These are phyloP conservation scores for Chelonia mydas DNA, from an alignment of 2,797 vertebrate species.

Conservation along the genomic window DNA sequence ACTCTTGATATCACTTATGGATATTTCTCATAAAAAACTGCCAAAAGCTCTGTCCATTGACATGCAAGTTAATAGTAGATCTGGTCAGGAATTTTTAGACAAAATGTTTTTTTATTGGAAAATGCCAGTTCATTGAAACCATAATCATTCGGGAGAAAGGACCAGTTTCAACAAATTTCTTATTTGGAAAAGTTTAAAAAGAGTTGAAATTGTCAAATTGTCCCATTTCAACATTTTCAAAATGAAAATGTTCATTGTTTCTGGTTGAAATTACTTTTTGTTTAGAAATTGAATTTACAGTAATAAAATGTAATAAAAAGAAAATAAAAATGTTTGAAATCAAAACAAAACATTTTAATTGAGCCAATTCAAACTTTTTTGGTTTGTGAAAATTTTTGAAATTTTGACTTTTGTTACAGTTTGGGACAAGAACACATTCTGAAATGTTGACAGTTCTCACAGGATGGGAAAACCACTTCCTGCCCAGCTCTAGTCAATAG, in stretches of 20 bases:
- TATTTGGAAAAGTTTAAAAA: too few species aligned
- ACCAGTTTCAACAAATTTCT: too few species aligned
- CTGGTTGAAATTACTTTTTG: background rate
- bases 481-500: background rate
- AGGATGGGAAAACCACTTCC: background rate
- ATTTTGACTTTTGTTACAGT: too few species aligned
- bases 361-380: background rate
- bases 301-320: background rate
- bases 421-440: too few species aligned
- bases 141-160: background rate
- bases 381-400: background rate
- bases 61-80: background rate
- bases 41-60: background rate
- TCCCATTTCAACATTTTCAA: too few species aligned
- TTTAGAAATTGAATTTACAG: conserved; percentile 17
- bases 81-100: background rate
- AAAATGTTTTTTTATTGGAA: background rate
- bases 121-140: background rate
- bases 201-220: too few species aligned
- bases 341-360: background rate
- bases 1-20: background rate
- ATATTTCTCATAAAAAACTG: background rate
- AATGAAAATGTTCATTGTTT: background rate
- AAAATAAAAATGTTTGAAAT: background rate
- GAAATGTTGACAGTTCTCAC: background rate